Evolutionary conservation across 2,888 invertebrate genomes (phyloP).

Genomic region (Chrysodeixis includens): DNA sequence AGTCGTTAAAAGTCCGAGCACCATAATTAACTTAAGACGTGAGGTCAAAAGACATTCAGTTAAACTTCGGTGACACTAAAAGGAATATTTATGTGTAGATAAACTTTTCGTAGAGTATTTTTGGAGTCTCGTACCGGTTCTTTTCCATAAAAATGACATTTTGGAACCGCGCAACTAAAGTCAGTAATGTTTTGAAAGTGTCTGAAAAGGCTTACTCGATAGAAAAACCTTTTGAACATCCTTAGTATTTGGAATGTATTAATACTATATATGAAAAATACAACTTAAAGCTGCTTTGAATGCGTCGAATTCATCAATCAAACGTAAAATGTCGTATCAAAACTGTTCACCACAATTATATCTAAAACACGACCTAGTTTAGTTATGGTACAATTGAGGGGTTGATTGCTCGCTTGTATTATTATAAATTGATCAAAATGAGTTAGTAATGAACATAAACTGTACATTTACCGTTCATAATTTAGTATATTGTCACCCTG

Average conservation of each 20-base stretch:
- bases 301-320: neutral
- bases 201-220: too few relatives aligned
- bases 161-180: too few relatives aligned
- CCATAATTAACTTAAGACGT: conserved; percentile 15
- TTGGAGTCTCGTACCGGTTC: too few relatives aligned
- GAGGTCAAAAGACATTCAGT: conserved; percentile 18
- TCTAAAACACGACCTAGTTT: conserved; percentile 27
- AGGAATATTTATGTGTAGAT: neutral
- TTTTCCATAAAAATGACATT: too few relatives aligned
- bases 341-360: neutral
- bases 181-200: too few relatives aligned
- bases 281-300: neutral
- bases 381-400: neutral
- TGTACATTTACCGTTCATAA: conserved; percentile 5
- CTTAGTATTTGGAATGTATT: too few relatives aligned
- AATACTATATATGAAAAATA: too few relatives aligned
- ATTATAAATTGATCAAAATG: neutral
- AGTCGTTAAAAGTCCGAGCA: conserved; percentile 20
- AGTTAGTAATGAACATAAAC: neutral
- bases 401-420: neutral
- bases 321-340: too few relatives aligned
- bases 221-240: too few relatives aligned
- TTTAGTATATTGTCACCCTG: neutral
- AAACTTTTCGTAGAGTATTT: too few relatives aligned
- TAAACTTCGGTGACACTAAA: conserved; percentile 2